Evolutionary conservation across 2,113 vertebrate genomes (phyloP), one percentile per base, ranked within the genome.

Genomic region (Candoia aspera): DNA sequence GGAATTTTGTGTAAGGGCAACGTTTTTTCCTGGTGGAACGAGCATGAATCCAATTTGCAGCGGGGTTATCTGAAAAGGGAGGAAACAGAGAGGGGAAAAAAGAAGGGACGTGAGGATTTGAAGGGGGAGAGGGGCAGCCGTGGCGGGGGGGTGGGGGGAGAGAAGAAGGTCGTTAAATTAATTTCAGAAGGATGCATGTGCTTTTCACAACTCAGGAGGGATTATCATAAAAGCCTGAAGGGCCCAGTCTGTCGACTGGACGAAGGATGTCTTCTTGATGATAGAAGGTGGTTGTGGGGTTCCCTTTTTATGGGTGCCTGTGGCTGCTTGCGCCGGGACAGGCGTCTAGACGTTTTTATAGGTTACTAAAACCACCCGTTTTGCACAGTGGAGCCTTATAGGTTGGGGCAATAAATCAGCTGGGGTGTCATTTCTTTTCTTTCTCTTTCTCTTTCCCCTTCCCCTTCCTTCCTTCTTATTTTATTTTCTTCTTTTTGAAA

Each of bases 361-460:
- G 99, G 98, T 99, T 99, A 98, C 99, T 99, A 99, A 99, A 99
- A 99, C 97, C 98, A 98, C 98, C 97, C 98, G 98, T 99, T 99
- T 99, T 99, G 98, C 98, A 98, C 98, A 98, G 98, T 98, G 98
- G 97, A 98, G 98, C 98, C 98, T 97, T 98, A 98, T 98, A 98
- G 98, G 98, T 98, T 98, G 95, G 95, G 96, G 98, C 96, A 98
- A 98, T 99, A 99, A 99, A 99, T 99, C 99, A 99, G 93, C 92
- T 95, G 91, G 95, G 94, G 98, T 98, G 98, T 62, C 33, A n/a
- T 98, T 99, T 99, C 98, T 97, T 98, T 98, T 93, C 87, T 57
- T 57, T n/a, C 24, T 17, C 55, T 42, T 24, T 15, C 24, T 8
- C 11, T 11, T 37, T 54, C 62, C 33, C 86, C 57, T 46, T 26